Base-by-base conservation (phyloP, 1,140 invertebrate species). In the Zaprionus tsacasi region DNA sequence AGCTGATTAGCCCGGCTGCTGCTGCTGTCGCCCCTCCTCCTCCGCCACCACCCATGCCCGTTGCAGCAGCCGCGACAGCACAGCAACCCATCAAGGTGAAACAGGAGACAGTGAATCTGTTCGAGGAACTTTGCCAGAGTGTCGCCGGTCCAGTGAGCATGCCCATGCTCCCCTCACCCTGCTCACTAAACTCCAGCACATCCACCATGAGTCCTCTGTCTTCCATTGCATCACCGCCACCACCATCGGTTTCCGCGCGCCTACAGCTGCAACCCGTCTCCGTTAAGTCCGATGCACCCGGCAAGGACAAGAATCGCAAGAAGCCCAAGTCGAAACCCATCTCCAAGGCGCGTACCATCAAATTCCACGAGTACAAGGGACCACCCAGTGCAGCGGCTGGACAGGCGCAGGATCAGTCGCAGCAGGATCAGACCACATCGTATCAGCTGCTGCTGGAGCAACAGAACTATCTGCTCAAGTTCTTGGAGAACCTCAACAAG, bases 331-430 rank as follows among this genome's bases (percentile, higher is more conserved):
- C 95, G 33, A 96, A 97, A 89, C 94, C 96, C 6, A 94, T 95
- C 69, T 95, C 96, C 0, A 99, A 99, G 92, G 95, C 97, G 2
- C 95, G 97, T 70, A 97, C 96, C 48, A 98, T 99, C 70, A 99
- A 99, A 94, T 99, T 99, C 93, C 98, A 99, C 93, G 98, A 99
- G 93, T 99, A 99, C 93, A 99, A 99, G 94, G 98, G 98, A 60
- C 98, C 98, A 45, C 98, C 98, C 64, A 99, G 96, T 93, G 97
- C 97, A 21, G 95, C 98, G 88, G 95, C 98, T 88, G 96, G 98
- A 81, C 94, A 94, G 38, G 93, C 94, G 2, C 92, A 93, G 43
- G 90, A 93, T 6, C 93, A 93, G 13, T 86, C 91, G 67, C 92
- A 76, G 82, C 82, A 78, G 57, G 93, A 87, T 11, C 94, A 94